phyloP scores from a whole-genome alignment of 2,113 vertebrate species.

The Rana temporaria region DNA sequence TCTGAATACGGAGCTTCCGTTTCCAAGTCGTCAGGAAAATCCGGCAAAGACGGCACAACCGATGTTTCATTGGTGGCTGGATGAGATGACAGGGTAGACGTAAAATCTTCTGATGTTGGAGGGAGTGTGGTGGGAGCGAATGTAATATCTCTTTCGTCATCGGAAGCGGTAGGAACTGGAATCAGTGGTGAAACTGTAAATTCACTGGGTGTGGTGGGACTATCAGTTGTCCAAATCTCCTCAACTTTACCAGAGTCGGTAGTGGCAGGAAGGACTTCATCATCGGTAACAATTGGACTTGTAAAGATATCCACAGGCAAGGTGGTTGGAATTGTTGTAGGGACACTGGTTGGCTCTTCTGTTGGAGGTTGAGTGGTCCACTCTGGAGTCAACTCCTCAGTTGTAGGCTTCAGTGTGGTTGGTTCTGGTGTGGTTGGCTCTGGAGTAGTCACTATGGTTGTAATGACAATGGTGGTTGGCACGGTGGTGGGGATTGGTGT shows the following conservation, averaged over 20 bases:
- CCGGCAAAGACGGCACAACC: slow-evolving; percentile 60
- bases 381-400: slow-evolving; percentile 59
- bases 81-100: slow-evolving; percentile 60
- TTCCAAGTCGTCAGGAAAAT: slow-evolving; percentile 65
- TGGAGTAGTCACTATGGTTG: not conserved
- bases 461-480: not conserved
- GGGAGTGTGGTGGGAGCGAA: slow-evolving; percentile 61
- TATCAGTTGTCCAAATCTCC: slow-evolving; percentile 46
- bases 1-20: slow-evolving; percentile 63
- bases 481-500: slow-evolving; percentile 57
- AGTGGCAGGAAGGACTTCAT: slow-evolving; percentile 43
- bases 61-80: slow-evolving; percentile 59
- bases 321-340: slow-evolving; percentile 58
- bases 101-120: slow-evolving; percentile 61
- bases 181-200: slow-evolving; percentile 58
- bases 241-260: slow-evolving; percentile 52
- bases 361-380: slow-evolving; percentile 60
- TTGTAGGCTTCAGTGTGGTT: slow-evolving; percentile 12
- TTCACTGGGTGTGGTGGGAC: slow-evolving; percentile 60
- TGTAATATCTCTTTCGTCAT: slow-evolving; percentile 49
- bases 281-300: slow-evolving; percentile 38
- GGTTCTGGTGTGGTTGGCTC: slow-evolving; percentile 34
- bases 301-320: slow-evolving; percentile 39
- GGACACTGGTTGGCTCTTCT: slow-evolving; percentile 64
- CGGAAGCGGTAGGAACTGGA: slow-evolving; percentile 38